These are phyloP conservation scores for Phrynocephalus versicolor DNA, from an alignment of 2,113 vertebrate genomes.

Conservation along the genomic window DNA sequence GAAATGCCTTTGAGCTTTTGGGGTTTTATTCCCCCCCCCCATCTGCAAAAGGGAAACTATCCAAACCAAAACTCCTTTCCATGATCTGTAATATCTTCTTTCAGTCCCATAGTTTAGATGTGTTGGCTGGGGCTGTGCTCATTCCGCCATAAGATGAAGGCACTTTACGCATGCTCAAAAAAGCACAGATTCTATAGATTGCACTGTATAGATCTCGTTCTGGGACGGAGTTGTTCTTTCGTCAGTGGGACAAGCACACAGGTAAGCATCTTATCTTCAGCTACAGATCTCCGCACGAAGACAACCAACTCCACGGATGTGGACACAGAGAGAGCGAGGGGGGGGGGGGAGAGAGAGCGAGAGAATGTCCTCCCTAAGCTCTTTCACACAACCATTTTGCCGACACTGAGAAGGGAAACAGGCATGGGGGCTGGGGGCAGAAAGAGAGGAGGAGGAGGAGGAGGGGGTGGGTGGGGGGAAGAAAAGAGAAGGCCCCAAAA, in stretches of 20 bases:
- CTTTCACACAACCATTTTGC: no score
- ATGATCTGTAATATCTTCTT: background rate
- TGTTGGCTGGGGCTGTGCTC: background rate
- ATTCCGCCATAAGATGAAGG: background rate
- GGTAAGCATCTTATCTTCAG: no score
- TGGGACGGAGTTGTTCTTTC: background rate
- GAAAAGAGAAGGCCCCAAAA: conserved; percentile 69
- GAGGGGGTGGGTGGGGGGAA: rapidly evolving
- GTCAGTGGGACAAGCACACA: background rate
- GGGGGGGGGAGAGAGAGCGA: background rate
- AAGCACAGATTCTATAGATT: background rate
- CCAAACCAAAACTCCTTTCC: background rate
- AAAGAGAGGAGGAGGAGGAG: background rate
- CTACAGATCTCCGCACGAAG: no score
- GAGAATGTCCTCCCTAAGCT: background rate
- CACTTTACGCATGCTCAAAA: background rate
- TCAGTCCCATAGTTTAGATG: background rate
- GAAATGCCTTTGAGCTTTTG: background rate
- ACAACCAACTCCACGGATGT: no score
- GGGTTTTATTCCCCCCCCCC: no score
- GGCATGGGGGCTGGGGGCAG: background rate
- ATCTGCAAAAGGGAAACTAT: no score
- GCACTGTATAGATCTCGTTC: background rate
- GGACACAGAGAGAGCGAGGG: background rate
- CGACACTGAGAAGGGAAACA: no score